Percentiles rank a stretch among this genome's conserved stretches.
Evolutionary conservation across 2,888 invertebrate genomes (phyloP).

Genomic region (Chamaedrilus cognettii): DNA sequence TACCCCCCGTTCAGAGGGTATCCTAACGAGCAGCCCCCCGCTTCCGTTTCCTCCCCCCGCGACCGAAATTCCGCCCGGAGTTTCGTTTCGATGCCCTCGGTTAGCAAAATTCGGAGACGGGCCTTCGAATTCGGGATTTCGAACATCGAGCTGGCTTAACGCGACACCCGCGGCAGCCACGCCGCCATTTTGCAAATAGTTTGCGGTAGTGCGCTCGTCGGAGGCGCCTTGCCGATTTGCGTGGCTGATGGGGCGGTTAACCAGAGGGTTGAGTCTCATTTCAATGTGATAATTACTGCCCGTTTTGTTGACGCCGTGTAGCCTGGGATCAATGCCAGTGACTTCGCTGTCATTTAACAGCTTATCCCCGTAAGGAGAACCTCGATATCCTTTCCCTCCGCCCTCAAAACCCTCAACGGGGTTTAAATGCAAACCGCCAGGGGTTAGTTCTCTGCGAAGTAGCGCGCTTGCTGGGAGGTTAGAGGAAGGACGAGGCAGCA

Average conservation of each 20-base stretch:
- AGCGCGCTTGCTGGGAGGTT: too few species aligned
- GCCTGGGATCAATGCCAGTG: slow-evolving; percentile 29
- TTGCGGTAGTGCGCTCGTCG: background rate
- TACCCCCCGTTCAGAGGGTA: background rate
- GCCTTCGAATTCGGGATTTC: background rate
- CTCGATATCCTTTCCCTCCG: too few species aligned
- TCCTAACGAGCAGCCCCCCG: background rate
- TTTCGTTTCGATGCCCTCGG: background rate
- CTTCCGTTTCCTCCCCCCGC: too few species aligned
- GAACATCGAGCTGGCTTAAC: too few species aligned
- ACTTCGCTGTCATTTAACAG: too few species aligned
- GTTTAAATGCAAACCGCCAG: background rate
- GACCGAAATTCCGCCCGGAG: too few species aligned
- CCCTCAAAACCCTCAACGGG: slow-evolving; percentile 6
- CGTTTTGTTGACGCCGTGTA: slow-evolving; percentile 24
- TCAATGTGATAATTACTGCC: slow-evolving; percentile 32
- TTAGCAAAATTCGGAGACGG: background rate
- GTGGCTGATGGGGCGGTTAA: background rate
- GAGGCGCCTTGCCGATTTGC: background rate
- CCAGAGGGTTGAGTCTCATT: slow-evolving; percentile 32
- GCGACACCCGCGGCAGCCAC: too few species aligned
- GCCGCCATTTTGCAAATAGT: too few species aligned
- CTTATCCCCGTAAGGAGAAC: background rate
- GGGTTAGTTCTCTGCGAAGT: too few species aligned
- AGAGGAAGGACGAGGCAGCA: too few species aligned